Percentiles rank a stretch among this genome's conserved stretches.
Conservation (phyloP, 2,113 vertebrate species). For the Ranitomeya imitator region DNA sequence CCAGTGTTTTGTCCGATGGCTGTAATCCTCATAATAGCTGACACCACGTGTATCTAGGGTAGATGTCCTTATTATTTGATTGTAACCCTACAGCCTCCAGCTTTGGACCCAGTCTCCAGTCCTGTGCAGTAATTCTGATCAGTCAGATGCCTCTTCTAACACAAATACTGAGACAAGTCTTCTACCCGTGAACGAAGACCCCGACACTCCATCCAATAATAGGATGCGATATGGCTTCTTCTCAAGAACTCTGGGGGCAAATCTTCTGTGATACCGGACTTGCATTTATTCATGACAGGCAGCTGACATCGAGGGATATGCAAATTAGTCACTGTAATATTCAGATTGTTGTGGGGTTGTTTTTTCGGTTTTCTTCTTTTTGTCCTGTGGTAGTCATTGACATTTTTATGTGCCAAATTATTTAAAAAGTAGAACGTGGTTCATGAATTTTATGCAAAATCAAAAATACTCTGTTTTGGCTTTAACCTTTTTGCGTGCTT, state of each 20-base stretch:
- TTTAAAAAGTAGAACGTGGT: too few species aligned
- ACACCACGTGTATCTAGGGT: background rate
- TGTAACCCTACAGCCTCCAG: background rate
- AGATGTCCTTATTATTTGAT: background rate
- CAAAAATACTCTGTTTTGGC: too few species aligned
- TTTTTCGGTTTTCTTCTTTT: too few species aligned
- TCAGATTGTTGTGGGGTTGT: too few species aligned
- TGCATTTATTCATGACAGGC: background rate
- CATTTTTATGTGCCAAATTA: too few species aligned
- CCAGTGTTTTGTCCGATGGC: too few species aligned
- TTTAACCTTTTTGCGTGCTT: too few species aligned
- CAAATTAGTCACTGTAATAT: background rate
- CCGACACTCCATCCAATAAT: background rate
- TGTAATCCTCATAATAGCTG: background rate
- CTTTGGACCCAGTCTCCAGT: background rate
- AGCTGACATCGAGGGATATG: background rate
- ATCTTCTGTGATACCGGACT: too few species aligned
- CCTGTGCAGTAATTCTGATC: background rate
- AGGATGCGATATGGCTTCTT: background rate
- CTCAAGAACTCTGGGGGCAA: too few species aligned
- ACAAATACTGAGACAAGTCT: background rate
- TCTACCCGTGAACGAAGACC: background rate
- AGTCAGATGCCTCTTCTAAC: background rate
- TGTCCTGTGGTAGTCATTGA: too few species aligned
- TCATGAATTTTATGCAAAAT: too few species aligned